Evolutionary conservation across 2,797 vertebrate species (phyloP), one percentile per base, ranked within the genome.

Genomic region (Gallinago solitaria): DNA sequence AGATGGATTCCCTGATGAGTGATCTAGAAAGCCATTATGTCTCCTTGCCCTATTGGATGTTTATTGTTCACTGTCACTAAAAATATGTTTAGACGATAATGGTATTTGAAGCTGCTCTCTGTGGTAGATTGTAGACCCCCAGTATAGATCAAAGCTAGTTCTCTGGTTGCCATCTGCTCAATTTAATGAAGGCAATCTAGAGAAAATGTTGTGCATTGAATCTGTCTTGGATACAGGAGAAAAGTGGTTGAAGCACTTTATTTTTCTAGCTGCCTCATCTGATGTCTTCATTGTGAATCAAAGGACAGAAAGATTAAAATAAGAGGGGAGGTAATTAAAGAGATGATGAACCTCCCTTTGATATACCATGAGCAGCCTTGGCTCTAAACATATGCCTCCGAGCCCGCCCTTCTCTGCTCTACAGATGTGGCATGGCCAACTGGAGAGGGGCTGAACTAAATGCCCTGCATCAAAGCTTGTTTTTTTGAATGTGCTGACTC

Each of bases 91-190:
- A 69, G 37, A n/a, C 32, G 73, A 5, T 50, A 73, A n/a, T 23
- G 21, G 41, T 69, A 41, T 77, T 86, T 93, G 77, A 96, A 96
- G 56, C 59, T 82, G 74, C 78, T 90, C 87, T 76, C 28, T 87
- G n/a, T 84, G 69, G 53, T 69, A 83, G 63, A 63, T 84, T 78
- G 53, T 69, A 86, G 63, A 60, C 54, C 70, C 24, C 59, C 83
- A 54, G 20, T 51, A 13, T 21, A 64, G 74, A 84, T 93, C 74
- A 87, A 67, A 89, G 64, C 39, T 87, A 53, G 16, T 39, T 87
- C 51, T 84, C 65, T 95, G 89, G 54, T 70, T 95, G n/a, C 83
- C 88, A 87, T 90, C 87, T 93, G 90, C 67, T 30, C 43, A 35
- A 24, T 48, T 92, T 85, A 77, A 78, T 59, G 47, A 76, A 81